Evolutionary conservation across 2,113 vertebrate species (phyloP), one percentile per base, ranked within the genome.

Genomic region (Oreochromis aureus): DNA sequence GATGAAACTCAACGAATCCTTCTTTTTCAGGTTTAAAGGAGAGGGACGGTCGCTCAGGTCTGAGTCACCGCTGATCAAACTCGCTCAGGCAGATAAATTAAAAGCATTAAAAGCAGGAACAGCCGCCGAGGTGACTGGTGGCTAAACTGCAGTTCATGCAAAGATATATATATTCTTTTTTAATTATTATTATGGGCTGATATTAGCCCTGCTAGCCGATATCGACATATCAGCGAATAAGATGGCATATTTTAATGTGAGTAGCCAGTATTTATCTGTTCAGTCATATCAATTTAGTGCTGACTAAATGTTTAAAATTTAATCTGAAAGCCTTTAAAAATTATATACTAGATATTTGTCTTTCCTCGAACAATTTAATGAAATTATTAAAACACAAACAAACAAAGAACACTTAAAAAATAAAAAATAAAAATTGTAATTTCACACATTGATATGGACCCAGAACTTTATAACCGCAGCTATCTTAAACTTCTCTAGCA

Each of bases 261-360:
- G 0, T 36, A 19, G 0, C 11, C 61, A n/a, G 7, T 66, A 66
- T 36, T 63, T 66, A 66, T 66, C 61, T 39, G 34, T 39, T 3
- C 1, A 56, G 4, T 27, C 22, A 34, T 36, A 61, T 61, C 1
- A 61, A 32, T 2, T 61, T 18, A 2, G 15, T 34, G 58, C 15
- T 18, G 58, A 18, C 58, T 1, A 61, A 61, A 12, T 55, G n/a
- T 55, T 54, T 19, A n/a, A 54, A 54, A 2, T 54, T n/a, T 54
- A 54, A n/a, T 5, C 10, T 22, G 53, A 2, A 54, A 54, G 53
- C 55, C 6, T 56, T 24, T 2, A 55, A 56, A 55, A 24, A 3
- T 0, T 0, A 18, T 16, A 61, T 6, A 61, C 15, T 18, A 32
- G 27, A 61, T 61, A 56, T 18, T 32, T 18, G 34, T 34, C 30